Evolutionary conservation across 2,113 vertebrate species (phyloP).

Genomic region (Nannobrachium achirus): DNA sequence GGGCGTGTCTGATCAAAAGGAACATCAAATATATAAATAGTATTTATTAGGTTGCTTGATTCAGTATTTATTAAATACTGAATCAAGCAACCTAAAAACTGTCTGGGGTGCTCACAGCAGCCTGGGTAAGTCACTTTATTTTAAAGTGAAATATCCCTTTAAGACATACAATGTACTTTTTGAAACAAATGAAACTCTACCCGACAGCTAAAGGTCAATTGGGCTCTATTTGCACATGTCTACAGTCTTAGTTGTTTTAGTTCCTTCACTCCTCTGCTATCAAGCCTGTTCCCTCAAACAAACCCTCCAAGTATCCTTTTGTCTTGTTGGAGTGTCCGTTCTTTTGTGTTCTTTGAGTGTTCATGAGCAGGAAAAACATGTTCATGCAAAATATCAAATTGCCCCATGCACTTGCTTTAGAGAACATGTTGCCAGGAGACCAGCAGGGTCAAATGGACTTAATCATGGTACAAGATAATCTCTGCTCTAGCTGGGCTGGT

Average conservation of each 20-base stretch:
- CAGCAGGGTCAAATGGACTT: conserved; percentile 78
- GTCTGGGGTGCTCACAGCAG: too few species aligned
- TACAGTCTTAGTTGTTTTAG: conserved; percentile 18
- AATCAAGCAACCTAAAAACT: too few species aligned
- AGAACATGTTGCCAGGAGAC: conserved; percentile 75
- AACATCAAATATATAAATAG: too few species aligned
- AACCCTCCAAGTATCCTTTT: conserved; percentile 48
- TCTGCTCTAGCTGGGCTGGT: conserved; percentile 74
- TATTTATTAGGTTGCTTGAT: too few species aligned
- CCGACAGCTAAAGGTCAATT: conserved; percentile 34
- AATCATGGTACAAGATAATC: conserved; percentile 75
- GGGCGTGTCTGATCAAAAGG: too few species aligned
- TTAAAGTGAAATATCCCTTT: too few species aligned
- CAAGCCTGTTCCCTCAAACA: conserved; percentile 54
- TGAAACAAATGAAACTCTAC: too few species aligned
- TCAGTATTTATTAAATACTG: too few species aligned
- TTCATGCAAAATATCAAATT: conserved; percentile 70
- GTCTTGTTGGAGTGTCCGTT: conserved; percentile 33
- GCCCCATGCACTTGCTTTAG: conserved; percentile 74
- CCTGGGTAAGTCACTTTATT: too few species aligned
- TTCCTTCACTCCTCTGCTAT: conserved; percentile 43
- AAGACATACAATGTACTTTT: too few species aligned
- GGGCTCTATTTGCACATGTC: conserved; percentile 4
- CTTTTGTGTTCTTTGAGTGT: conserved; percentile 56
- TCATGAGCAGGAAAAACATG: conserved; percentile 66